Evolutionary conservation across 2,113 vertebrate genomes (phyloP).

Genomic region (Holacanthus passer): DNA sequence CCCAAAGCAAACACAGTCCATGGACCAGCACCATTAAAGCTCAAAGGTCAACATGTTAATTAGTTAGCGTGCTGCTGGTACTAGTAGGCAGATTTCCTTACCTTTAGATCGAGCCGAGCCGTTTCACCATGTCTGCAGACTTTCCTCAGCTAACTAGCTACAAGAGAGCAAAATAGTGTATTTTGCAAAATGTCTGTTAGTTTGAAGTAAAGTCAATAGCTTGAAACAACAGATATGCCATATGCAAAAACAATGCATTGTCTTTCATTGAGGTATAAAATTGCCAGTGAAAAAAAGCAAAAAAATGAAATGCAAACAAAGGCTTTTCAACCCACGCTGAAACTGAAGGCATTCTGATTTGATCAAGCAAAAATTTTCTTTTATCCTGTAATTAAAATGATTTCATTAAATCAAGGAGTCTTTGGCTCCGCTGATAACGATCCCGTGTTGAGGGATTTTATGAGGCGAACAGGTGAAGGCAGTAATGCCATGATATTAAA

Average conservation of each 20-base stretch:
- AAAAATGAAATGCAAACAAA: constrained; percentile 63
- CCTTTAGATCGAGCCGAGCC: neutral
- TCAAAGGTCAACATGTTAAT: neutral
- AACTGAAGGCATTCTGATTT: constrained; percentile 62
- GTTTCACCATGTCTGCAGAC: neutral
- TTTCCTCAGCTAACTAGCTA: neutral
- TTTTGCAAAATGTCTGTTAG: neutral
- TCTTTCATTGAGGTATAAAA: constrained; percentile 35
- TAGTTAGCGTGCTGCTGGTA: neutral
- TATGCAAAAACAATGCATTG: constrained; percentile 33
- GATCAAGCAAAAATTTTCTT: constrained; percentile 63
- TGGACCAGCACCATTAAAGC: neutral
- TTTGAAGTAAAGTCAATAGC: neutral
- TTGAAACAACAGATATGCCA: neutral
- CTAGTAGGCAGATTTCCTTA: neutral
- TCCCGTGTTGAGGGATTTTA: constrained; percentile 37
- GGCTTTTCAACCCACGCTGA: constrained; percentile 42
- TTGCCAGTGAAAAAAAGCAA: constrained; percentile 15
- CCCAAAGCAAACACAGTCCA: neutral
- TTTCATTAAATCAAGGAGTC: constrained; percentile 69
- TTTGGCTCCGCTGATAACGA: constrained; percentile 58
- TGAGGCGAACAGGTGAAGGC: constrained; percentile 53
- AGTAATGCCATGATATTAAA: constrained; percentile 72
- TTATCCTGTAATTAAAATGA: constrained; percentile 69
- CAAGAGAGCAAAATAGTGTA: neutral